Evolutionary conservation across 2,888 invertebrate genomes (phyloP), one percentile per base, ranked within the genome.

Genomic region (Nipponacmea schrenckii): DNA sequence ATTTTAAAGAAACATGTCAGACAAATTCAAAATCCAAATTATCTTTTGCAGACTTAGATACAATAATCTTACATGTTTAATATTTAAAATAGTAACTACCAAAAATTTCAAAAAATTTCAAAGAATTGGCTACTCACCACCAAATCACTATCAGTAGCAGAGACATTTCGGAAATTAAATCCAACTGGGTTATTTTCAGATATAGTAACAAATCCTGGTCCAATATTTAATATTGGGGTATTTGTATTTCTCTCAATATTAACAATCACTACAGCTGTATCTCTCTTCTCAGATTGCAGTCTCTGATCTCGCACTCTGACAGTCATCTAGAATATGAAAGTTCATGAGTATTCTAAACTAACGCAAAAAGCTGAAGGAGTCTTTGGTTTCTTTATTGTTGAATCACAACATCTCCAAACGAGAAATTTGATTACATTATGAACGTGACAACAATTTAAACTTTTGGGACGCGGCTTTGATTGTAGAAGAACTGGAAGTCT

Each of bases 221-320:
- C 68, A 17, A 77, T 17, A 26, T 73, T 77, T 12, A 66, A 66
- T 39, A 7, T 44, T 39, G 66, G 66, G 7, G n/a, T 8, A 8
- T 14, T 24, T 17, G 39, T 39, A 44, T 66, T 44, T 44, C 66
- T 31, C 27, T n/a, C 10, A 12, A 66, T 24, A 44, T 45, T 66
- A 24, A 66, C 46, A 24, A 14, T 66, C 17, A 44, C 39, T 7
- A n/a, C 20, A n/a, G 46, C 24, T 66, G 27, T 24, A 39, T 17
- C 66, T 45, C 39, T 66, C 45, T 66, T 66, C 44, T 31, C 66
- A n/a, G 39, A 70, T 46, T 24, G 46, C n/a, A 24, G 24, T 44
- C 64, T 24, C 67, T 76, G 76, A 56, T 76, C 76, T 14, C 74
- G 62, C 7, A 70, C 74, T 48, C 62, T 39, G 1, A 75, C 71